Evolutionary conservation across 2,888 invertebrate species (phyloP), one percentile per base, ranked within the genome.

Genomic region (Lepetodrilus schrolli): DNA sequence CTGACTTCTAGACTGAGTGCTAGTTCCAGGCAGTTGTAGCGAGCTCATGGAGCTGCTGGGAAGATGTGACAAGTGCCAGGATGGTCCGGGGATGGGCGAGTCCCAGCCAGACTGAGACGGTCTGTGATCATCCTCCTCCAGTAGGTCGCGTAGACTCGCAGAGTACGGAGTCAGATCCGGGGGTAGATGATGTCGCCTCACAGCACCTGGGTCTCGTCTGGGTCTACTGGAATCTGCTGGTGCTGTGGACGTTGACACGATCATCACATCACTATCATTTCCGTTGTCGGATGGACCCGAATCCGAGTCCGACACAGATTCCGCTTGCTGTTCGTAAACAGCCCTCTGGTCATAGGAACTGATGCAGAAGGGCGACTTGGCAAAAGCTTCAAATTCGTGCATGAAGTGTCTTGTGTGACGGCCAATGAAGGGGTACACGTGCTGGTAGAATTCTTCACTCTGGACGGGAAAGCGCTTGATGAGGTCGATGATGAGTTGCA

Each of bases 321-420:
- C 80, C 10, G 78, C 70, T 47, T 74, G 66, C 17, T 76, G 80
- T 66, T 83, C 82, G 81, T 91, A 91, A 8, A 84, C 77, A 2
- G 88, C 89, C 49, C 85, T 82, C 34, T 82, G 80, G 81, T 92
- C 92, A 81, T 91, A 92, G n/a, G 95, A 95, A 71, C 94, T 92
- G 93, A 97, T 93, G 87, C 96, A 96, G 89, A 94, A 95, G 0
- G 96, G 95, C 10, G 96, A 96, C 34, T 94, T 93, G 37, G 97
- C 96, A 91, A 95, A 98, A 89, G 94, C 94, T 84, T 94, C 93
- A 76, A 98, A 93, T 88, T 98, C 97, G 88, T 97, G 96, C 37
- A 96, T 93, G 89, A 98, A 98, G 90, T 97, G 97, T 74, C 94
- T 93, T 0, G 96, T 95, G 80, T 94, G 92, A 0, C 92, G 91